Evolutionary conservation across 1,140 invertebrate genomes (phyloP).

Genomic region (Sminthurides bifidus): DNA sequence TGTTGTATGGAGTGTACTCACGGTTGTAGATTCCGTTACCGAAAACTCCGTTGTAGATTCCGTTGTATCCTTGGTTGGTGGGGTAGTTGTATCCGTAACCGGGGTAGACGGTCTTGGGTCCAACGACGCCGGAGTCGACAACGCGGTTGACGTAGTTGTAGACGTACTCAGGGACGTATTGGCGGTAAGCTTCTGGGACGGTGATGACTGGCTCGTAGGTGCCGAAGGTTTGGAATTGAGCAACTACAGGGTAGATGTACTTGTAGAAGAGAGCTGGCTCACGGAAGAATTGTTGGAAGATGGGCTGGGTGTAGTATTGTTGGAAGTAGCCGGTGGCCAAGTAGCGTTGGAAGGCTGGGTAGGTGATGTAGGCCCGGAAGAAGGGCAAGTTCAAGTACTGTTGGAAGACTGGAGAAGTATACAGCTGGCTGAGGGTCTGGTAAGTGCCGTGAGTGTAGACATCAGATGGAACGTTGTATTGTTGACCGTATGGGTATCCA

Average conservation of each 20-base stretch:
- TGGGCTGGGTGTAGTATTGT: conserved; percentile 7
- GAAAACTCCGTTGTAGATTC: neutral
- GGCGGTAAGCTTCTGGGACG: neutral
- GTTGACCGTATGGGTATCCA: neutral
- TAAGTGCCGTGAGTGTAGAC: no score
- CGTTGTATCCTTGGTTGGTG: neutral
- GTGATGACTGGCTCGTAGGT: neutral
- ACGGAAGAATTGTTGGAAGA: conserved; percentile 15
- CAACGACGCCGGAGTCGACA: neutral
- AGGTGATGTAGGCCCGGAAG: conserved; percentile 17
- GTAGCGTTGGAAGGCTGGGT: conserved; percentile 18
- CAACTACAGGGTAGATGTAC: conserved; percentile 19
- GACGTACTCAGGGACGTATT: neutral
- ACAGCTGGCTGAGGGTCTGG: conserved; percentile 14
- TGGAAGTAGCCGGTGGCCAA: conserved; percentile 11
- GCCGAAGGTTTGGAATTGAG: neutral
- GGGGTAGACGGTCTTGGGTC: neutral
- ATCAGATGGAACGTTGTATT: neutral
- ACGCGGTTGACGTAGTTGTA: neutral
- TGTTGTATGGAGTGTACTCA: no score
- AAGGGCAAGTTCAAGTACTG: conserved; percentile 21
- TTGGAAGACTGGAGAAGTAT: conserved; percentile 12
- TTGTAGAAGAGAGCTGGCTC: conserved; percentile 23
- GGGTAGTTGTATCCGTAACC: neutral
- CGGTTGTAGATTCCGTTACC: neutral